These are phyloP conservation scores for Atlantisia rogersi DNA, from an alignment of 2,113 vertebrate species.

Conservation along the genomic window DNA sequence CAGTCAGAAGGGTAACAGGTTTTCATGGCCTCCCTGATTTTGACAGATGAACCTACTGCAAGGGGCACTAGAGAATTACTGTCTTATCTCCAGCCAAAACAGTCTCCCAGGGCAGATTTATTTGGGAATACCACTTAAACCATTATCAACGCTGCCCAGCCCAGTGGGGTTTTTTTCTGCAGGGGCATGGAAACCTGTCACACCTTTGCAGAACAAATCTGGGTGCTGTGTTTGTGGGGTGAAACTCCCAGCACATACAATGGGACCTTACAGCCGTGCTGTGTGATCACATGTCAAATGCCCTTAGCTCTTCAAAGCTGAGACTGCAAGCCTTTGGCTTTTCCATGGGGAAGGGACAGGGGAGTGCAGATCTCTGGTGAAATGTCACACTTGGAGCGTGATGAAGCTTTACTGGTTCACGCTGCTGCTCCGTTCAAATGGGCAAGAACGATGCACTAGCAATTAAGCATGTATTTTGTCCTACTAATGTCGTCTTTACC, in stretches of 20 bases:
- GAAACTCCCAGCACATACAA: rapidly evolving
- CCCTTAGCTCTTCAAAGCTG: neutral
- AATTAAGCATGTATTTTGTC: constrained; percentile 15
- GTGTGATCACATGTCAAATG: rapidly evolving
- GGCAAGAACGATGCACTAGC: rapidly evolving
- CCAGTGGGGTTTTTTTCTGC: neutral
- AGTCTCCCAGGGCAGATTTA: neutral
- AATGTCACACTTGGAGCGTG: neutral
- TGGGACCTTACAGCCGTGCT: neutral
- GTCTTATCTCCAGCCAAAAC: neutral
- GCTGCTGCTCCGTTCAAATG: neutral
- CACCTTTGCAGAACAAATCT: neutral
- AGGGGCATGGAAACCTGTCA: neutral
- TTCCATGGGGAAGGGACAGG: neutral
- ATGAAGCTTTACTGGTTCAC: neutral
- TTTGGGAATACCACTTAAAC: neutral
- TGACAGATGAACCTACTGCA: neutral
- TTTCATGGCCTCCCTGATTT: neutral
- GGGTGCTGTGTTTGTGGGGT: rapidly evolving
- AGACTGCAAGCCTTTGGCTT: neutral
- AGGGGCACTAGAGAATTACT: neutral
- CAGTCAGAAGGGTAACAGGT: neutral
- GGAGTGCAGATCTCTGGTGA: neutral
- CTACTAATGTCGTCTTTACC: constrained; percentile 16
- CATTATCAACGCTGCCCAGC: neutral